Percentiles rank a stretch among this genome's conserved stretches.
phyloP scores from a whole-genome alignment of 2,888 invertebrate species.

The Charanyca ferruginea region DNA sequence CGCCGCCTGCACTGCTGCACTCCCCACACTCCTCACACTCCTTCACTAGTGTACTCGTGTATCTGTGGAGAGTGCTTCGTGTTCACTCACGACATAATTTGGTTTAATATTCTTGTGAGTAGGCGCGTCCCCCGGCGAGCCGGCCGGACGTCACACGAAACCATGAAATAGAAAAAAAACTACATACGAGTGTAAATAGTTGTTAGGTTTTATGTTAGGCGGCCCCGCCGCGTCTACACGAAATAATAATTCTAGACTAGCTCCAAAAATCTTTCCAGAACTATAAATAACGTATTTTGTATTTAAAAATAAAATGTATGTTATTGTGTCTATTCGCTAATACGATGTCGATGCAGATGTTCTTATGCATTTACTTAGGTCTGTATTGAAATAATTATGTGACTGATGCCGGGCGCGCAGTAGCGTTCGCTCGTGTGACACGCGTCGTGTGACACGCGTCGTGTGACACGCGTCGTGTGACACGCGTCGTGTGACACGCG shows the following conservation, averaged over 20 bases:
- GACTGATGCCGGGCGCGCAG: slow-evolving; percentile 47
- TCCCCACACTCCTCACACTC: no score
- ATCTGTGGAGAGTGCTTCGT: not conserved
- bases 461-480: no score
- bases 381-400: slow-evolving; percentile 68
- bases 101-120: slow-evolving; percentile 32
- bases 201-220: slow-evolving; percentile 56
- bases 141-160: slow-evolving; percentile 33
- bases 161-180: slow-evolving; percentile 49
- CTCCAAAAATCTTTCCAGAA: slow-evolving; percentile 61
- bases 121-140: slow-evolving; percentile 8
- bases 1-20: not conserved
- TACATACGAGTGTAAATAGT: slow-evolving; percentile 69
- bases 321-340: slow-evolving; percentile 66
- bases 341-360: slow-evolving; percentile 64
- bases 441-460: not conserved
- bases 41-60: no score
- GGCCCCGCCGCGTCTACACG: slow-evolving; percentile 41
- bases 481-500: no score
- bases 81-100: slow-evolving; percentile 9
- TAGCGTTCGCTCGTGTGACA: slow-evolving; percentile 14
- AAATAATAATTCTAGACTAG: slow-evolving; percentile 64
- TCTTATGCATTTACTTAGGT: slow-evolving; percentile 71
- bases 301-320: slow-evolving; percentile 68
- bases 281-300: slow-evolving; percentile 71